phyloP scores from a whole-genome alignment of 2,797 vertebrate species.

The Emys orbicularis region DNA sequence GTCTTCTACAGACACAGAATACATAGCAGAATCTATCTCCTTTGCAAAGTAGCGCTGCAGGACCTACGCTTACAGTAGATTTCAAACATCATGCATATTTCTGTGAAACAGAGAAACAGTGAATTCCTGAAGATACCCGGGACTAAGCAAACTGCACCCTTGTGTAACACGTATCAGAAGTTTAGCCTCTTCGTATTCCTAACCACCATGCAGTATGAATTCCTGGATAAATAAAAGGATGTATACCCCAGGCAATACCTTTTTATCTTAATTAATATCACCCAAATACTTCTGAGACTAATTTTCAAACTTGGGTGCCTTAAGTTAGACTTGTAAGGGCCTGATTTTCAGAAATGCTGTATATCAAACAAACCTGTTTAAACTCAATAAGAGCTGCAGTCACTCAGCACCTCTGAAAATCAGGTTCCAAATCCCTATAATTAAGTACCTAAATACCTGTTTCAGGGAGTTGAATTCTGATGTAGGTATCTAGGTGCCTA shows the following conservation, averaged over 20 bases:
- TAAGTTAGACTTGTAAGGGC: not conserved
- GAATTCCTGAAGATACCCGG: not conserved
- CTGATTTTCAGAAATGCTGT: not conserved
- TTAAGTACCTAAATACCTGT: not conserved
- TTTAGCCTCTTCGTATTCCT: not conserved
- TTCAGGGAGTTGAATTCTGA: no score
- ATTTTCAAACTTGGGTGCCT: not conserved
- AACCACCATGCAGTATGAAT: not conserved
- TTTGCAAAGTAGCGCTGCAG: not conserved
- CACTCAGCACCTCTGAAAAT: not conserved
- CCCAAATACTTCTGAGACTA: conserved; percentile 21
- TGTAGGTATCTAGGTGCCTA: not conserved
- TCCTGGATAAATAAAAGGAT: not conserved
- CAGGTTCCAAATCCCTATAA: not conserved
- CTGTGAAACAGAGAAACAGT: not conserved
- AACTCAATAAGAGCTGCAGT: not conserved
- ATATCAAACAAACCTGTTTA: not conserved
- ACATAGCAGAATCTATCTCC: not conserved
- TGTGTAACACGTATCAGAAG: not conserved
- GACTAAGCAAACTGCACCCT: not conserved
- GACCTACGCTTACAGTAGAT: not conserved
- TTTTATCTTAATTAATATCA: conserved; percentile 63
- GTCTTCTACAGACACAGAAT: not conserved
- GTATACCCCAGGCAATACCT: fast-evolving
- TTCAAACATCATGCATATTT: not conserved